phyloP scores from a whole-genome alignment of 1,140 invertebrate species.

The Drosophila carrolli region DNA sequence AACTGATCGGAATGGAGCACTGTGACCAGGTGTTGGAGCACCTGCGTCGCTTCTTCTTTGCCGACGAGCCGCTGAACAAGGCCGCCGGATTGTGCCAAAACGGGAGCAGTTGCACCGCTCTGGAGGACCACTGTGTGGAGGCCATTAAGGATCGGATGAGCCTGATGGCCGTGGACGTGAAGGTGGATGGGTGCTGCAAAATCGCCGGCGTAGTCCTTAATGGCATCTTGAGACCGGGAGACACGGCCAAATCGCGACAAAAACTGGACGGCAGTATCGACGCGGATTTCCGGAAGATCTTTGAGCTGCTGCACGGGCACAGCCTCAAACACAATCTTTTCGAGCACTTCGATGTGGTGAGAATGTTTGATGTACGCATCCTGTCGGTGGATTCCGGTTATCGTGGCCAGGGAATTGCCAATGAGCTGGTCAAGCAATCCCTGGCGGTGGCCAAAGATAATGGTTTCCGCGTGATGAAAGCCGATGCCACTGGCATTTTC shows the following conservation, averaged over 20 bases:
- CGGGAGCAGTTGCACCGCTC: slow-evolving; percentile 88
- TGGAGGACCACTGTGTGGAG: slow-evolving; percentile 90
- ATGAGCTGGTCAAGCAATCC: slow-evolving; percentile 88
- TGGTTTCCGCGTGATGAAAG: slow-evolving; percentile 91
- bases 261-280: slow-evolving; percentile 87
- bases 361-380: slow-evolving; percentile 92
- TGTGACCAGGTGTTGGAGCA: slow-evolving; percentile 88
- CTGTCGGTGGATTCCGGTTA: slow-evolving; percentile 90
- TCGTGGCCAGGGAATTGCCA: slow-evolving; percentile 89
- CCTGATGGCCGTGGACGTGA: slow-evolving; percentile 87
- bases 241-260: slow-evolving; percentile 86
- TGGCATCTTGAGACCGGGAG: slow-evolving; percentile 86
- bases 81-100: slow-evolving; percentile 89
- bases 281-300: slow-evolving; percentile 88
- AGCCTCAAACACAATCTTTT: slow-evolving; percentile 88
- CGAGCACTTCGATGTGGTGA: slow-evolving; percentile 87
- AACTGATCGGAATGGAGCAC: slow-evolving; percentile 85
- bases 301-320: slow-evolving; percentile 87
- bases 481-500: slow-evolving; percentile 91
- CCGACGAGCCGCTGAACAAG: slow-evolving; percentile 92
- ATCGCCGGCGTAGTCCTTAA: slow-evolving; percentile 89
- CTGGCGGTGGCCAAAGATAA: slow-evolving; percentile 88
- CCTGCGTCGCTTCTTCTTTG: slow-evolving; percentile 90
- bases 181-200: slow-evolving; percentile 73
- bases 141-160: slow-evolving; percentile 90